Evolutionary conservation across 2,797 vertebrate species (phyloP), one percentile per base, ranked within the genome.

Genomic region (Acropternis orthonyx): DNA sequence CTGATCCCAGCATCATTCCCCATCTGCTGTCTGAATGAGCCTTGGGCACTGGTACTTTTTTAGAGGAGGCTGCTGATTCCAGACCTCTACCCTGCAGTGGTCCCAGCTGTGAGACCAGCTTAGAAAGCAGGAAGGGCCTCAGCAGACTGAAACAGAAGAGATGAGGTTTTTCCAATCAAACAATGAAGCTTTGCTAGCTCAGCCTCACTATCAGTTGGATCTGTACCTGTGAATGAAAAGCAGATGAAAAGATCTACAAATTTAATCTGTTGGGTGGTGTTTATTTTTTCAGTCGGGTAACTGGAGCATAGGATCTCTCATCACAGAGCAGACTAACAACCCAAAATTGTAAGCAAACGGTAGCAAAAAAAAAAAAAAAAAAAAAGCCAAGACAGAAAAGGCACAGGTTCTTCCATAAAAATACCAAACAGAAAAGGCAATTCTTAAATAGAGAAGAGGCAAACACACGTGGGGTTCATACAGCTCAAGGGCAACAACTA

Each of bases 161-260:
- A 41, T 2, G 1, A 59, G 27, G 1, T 21, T 85, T 89, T 56
- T 36, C 59, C 43, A 62, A 61, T 43, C 43, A 81, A 72, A 88
- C 68, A 92, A 46, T 37, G 48, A 62, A 73, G 55, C 72, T 91
- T 54, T 88, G 43, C 87, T 62, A 62, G 34, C 48, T 91, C 80
- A 52, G 63, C 54, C 54, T 63, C 20, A 11, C 39, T 82, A 66
- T 76, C 83, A 46, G 43, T 3, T 83, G 63, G 56, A 69, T 93
- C 88, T 93, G 61, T 80, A 86, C 56, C 87, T 74, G 61, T 1
- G 2, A 87, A 89, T 91, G 85, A 87, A 79, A 83, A 80, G 77
- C 36, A 76, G 88, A 93, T 92, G 88, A 83, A 85, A 93, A 93
- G 39, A 62, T 83, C 79, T 73, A 55, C 28, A 51, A 24, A 30